phyloP scores from a whole-genome alignment of 2,797 vertebrate genomes.

The Taeniopygia guttata region DNA sequence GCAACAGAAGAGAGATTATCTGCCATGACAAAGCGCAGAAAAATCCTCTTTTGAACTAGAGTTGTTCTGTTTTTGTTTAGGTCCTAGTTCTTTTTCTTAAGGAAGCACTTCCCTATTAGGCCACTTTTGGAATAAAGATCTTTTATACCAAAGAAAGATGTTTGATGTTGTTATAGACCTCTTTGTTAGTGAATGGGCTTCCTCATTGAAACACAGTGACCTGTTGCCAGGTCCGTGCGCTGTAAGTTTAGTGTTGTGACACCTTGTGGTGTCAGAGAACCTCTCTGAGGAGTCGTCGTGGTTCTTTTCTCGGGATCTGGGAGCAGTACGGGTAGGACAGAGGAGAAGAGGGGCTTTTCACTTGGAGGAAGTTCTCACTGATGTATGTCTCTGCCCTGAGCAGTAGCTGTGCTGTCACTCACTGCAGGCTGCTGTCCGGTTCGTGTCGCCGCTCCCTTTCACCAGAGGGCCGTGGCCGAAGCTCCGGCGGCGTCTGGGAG shows the following conservation, averaged over 20 bases:
- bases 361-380: background rate
- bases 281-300: fast-evolving
- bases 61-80: background rate
- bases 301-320: background rate
- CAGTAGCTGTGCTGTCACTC: background rate
- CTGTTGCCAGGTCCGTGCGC: background rate
- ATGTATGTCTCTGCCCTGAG: fast-evolving
- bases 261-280: background rate
- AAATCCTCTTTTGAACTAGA: slow-evolving; percentile 14
- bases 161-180: background rate
- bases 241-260: background rate
- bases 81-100: background rate
- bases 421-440: background rate
- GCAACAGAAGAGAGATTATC: slow-evolving; percentile 34
- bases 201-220: background rate
- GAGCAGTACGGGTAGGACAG: background rate
- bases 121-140: background rate
- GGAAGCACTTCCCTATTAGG: background rate
- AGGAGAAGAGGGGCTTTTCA: background rate
- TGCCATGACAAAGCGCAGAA: slow-evolving; percentile 25
- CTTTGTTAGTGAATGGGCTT: background rate
- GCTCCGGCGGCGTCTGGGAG: too few species aligned
- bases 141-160: background rate
- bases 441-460: too few species aligned
- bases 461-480: too few species aligned